Evolutionary conservation across 1,140 invertebrate genomes (phyloP).

Genomic region (Neomicropteryx cornuta): DNA sequence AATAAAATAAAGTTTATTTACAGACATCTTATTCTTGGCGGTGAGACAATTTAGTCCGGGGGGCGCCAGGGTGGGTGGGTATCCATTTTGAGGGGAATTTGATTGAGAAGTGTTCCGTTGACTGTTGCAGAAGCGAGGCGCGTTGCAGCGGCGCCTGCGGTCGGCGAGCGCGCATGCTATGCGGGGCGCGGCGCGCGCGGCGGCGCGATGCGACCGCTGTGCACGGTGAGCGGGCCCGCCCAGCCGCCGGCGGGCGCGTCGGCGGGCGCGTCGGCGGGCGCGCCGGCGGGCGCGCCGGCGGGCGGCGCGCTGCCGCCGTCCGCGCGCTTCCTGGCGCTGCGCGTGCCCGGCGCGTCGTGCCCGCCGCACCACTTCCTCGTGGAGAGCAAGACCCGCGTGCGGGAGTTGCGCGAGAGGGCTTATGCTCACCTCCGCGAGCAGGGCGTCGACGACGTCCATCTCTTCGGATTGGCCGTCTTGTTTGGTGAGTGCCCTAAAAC

Average conservation of each 20-base stretch:
- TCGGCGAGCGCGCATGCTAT: slow-evolving; percentile 12
- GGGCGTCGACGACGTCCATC: slow-evolving; percentile 52
- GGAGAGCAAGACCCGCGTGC: slow-evolving; percentile 55
- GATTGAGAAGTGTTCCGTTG: slow-evolving; percentile 1
- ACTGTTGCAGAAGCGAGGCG: slow-evolving; percentile 32
- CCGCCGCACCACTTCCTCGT: slow-evolving; percentile 40
- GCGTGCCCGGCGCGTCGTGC: slow-evolving; percentile 28
- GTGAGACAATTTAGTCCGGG: slow-evolving; percentile 8
- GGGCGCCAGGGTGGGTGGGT: slow-evolving; percentile 5
- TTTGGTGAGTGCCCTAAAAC: slow-evolving; percentile 41
- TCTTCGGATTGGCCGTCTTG: slow-evolving; percentile 56
- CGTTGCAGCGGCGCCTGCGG: too few relatives aligned
- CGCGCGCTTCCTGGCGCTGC: slow-evolving; percentile 32
- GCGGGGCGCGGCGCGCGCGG: slow-evolving; percentile 35
- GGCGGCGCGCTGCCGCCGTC: slow-evolving; percentile 27
- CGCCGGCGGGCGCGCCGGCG: slow-evolving; percentile 11
- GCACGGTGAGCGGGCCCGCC: slow-evolving; percentile 40
- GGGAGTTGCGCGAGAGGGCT: slow-evolving; percentile 52
- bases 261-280: slow-evolving; percentile 9
- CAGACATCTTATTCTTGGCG: slow-evolving; percentile 6
- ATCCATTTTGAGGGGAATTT: neutral
- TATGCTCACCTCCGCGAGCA: slow-evolving; percentile 43
- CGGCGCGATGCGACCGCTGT: slow-evolving; percentile 44
- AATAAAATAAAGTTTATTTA: slow-evolving; percentile 39
- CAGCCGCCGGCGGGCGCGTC: slow-evolving; percentile 24